A percentile compares a stretch with the other conserved stretches of the same genome.
phyloP scores from a whole-genome alignment of 2,113 vertebrate species.

The Hemiprocne comata region DNA sequence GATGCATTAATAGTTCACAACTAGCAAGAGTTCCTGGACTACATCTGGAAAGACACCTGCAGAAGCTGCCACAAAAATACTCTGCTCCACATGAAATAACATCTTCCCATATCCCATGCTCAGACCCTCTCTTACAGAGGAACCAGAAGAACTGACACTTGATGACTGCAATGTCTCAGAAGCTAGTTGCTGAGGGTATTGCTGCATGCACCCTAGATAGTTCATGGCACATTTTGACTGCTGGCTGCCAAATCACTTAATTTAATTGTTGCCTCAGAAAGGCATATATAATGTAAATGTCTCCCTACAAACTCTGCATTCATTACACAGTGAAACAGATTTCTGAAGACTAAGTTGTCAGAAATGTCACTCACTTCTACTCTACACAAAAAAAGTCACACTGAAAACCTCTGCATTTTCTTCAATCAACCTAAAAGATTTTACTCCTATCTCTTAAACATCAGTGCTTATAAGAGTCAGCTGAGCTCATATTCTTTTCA shows the following conservation, averaged over 20 bases:
- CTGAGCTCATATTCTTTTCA: neutral
- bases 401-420: neutral
- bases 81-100: neutral
- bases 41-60: neutral
- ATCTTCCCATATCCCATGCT: neutral
- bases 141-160: neutral
- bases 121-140: neutral
- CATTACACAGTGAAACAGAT: neutral
- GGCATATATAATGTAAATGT: neutral
- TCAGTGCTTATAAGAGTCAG: neutral
- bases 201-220: neutral
- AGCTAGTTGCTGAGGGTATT: neutral
- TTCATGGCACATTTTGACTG: neutral
- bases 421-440: neutral
- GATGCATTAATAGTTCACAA: neutral
- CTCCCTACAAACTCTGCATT: neutral
- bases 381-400: neutral
- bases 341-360: neutral
- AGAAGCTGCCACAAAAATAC: neutral
- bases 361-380: neutral
- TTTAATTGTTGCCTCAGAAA: neutral
- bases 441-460: neutral
- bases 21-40: neutral
- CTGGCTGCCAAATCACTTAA: neutral
- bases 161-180: neutral